Conservation (phyloP, 2,113 vertebrate genomes). For the Corythoichthys intestinalis region DNA sequence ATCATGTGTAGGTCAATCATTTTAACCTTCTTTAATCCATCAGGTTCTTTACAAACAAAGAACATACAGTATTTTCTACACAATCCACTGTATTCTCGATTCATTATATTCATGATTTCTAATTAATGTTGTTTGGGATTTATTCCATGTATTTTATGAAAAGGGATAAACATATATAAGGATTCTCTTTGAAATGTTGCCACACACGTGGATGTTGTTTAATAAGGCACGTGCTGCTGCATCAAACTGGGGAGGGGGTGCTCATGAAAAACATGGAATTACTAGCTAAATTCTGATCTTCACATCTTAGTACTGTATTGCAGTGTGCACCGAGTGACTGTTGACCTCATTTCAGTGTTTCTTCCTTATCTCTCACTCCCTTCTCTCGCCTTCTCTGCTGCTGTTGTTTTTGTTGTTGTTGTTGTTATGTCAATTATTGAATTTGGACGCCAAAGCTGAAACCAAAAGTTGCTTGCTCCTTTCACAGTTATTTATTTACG, state of each 20-base stretch:
- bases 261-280: constrained; percentile 19
- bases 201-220: constrained; percentile 24
- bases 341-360: constrained; percentile 26
- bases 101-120: too few species aligned
- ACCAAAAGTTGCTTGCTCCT: background rate
- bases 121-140: background rate
- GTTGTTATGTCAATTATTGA: constrained; percentile 2
- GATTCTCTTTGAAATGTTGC: constrained; percentile 7
- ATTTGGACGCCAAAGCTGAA: background rate
- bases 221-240: constrained; percentile 16
- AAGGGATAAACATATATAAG: background rate
- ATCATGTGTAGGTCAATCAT: background rate
- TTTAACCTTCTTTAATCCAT: constrained; percentile 1
- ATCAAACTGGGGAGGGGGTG: constrained; percentile 12
- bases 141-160: background rate
- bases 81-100: background rate
- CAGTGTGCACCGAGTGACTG: constrained; percentile 6
- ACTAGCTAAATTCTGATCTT: background rate
- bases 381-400: background rate
- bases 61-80: background rate
- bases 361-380: constrained; percentile 6
- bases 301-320: background rate
- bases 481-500: background rate
- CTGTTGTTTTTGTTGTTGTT: background rate
- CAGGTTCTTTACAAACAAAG: background rate